Percentiles rank a stretch among this genome's conserved stretches.
These are phyloP conservation scores for Sebastes fasciatus DNA, from an alignment of 2,113 vertebrate genomes.

Conservation along the genomic window DNA sequence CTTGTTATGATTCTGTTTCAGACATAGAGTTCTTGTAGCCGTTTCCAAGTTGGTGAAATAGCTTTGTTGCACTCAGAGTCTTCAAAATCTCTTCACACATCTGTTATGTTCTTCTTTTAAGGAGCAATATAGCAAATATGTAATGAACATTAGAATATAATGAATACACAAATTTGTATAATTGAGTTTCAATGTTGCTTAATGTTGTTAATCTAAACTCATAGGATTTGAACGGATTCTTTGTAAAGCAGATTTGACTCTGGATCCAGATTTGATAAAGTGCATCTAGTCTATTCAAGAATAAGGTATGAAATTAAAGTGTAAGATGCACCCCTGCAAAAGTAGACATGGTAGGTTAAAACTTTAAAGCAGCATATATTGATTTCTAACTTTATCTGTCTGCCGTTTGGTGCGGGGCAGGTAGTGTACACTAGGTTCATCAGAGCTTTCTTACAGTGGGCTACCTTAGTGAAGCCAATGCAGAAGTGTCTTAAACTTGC, in stretches of 20 bases:
- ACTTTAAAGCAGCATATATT: not conserved
- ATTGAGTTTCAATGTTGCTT: not conserved
- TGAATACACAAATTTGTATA: not conserved
- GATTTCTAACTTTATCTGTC: not conserved
- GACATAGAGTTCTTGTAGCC: not conserved
- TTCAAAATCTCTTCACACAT: not conserved
- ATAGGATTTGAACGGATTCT: not conserved
- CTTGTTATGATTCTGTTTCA: constrained; percentile 2
- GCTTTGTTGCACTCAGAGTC: not conserved
- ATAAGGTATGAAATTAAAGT: not conserved
- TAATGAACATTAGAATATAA: not conserved
- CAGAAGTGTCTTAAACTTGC: too few relatives aligned
- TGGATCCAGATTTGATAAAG: not conserved
- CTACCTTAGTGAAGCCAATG: too few relatives aligned
- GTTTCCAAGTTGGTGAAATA: not conserved
- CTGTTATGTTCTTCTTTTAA: not conserved
- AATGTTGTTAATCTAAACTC: not conserved
- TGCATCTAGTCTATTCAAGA: not conserved
- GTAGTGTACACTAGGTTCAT: not conserved
- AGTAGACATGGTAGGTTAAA: not conserved
- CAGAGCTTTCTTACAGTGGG: not conserved
- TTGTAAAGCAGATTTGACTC: constrained; percentile 5
- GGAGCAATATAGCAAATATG: not conserved
- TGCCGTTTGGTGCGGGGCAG: not conserved
- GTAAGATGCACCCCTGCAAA: not conserved